These are phyloP conservation scores for Chorisops tibialis DNA, from an alignment of 2,888 invertebrate genomes.

Conservation along the genomic window DNA sequence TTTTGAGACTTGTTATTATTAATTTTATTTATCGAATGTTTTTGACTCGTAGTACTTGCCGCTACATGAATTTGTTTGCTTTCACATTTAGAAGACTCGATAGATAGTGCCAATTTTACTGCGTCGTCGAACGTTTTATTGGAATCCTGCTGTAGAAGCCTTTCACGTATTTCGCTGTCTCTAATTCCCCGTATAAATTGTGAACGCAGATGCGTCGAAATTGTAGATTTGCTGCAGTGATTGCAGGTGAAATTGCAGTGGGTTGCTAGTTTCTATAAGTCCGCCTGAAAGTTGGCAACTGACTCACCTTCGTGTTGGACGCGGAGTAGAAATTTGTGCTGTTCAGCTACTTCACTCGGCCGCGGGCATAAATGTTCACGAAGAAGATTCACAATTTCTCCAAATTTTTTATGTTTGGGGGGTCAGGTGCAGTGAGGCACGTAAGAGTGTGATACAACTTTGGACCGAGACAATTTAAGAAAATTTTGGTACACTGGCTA, in stretches of 20 bases:
- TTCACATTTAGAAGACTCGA: conserved; percentile 19
- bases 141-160: conserved; percentile 11
- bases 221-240: too few relatives aligned
- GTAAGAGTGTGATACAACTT: conserved; percentile 23
- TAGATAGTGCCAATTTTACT: conserved; percentile 17
- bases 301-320: too few relatives aligned
- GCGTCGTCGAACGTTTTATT: conserved; percentile 16
- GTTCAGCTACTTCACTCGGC: conserved; percentile 23
- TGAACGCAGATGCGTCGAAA: too few relatives aligned
- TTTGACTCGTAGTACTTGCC: neutral
- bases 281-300: too few relatives aligned
- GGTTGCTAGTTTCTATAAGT: too few relatives aligned
- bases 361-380: conserved; percentile 12
- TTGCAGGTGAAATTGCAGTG: too few relatives aligned
- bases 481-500: conserved; percentile 11
- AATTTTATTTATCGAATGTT: neutral
- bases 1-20: neutral
- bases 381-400: conserved; percentile 7
- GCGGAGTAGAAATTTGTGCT: conserved; percentile 24
- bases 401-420: conserved; percentile 21
- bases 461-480: conserved; percentile 19
- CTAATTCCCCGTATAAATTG: too few relatives aligned
- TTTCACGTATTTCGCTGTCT: too few relatives aligned
- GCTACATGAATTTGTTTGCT: conserved; percentile 20
- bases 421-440: conserved; percentile 6